Conservation (phyloP, 2,113 vertebrate genomes). For the Nestor notabilis region DNA sequence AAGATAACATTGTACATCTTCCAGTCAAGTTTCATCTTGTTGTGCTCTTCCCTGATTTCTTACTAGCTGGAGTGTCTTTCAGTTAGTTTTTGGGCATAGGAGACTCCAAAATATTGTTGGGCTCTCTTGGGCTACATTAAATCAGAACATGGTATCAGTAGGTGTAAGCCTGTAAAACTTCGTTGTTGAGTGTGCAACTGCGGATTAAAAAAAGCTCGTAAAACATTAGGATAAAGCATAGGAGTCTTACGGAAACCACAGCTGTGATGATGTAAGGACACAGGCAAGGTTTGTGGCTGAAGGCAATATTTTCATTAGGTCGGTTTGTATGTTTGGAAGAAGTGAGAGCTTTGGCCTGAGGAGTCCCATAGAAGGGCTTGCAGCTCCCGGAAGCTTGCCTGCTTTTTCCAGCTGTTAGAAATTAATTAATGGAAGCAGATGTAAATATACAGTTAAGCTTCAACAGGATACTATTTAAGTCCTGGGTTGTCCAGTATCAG, state of each 20-base stretch:
- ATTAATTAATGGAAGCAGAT: conserved; percentile 18
- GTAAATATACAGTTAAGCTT: conserved; percentile 22
- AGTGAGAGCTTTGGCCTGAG: neutral
- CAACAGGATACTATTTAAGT: neutral
- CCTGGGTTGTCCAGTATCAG: neutral
- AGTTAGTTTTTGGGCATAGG: neutral
- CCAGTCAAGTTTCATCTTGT: neutral
- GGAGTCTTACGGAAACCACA: conserved; percentile 42
- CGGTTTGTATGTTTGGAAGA: neutral
- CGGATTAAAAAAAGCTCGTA: conserved; percentile 10
- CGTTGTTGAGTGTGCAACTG: neutral
- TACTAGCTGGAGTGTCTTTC: neutral
- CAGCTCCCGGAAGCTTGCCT: conserved; percentile 1
- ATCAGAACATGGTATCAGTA: neutral
- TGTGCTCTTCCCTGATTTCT: neutral
- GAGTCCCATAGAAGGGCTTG: conserved; percentile 4
- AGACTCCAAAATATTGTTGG: neutral
- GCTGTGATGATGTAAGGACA: conserved; percentile 54
- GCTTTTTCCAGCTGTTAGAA: conserved; percentile 26
- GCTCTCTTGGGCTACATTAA: neutral
- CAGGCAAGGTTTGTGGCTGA: conserved; percentile 54
- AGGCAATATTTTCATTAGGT: conserved; percentile 50
- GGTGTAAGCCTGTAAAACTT: neutral
- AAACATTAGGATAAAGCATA: neutral
- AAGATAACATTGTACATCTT: neutral